Percentiles rank a stretch among this genome's conserved stretches.
phyloP scores from a whole-genome alignment of 2,113 vertebrate genomes.

The Camarhynchus parvulus region DNA sequence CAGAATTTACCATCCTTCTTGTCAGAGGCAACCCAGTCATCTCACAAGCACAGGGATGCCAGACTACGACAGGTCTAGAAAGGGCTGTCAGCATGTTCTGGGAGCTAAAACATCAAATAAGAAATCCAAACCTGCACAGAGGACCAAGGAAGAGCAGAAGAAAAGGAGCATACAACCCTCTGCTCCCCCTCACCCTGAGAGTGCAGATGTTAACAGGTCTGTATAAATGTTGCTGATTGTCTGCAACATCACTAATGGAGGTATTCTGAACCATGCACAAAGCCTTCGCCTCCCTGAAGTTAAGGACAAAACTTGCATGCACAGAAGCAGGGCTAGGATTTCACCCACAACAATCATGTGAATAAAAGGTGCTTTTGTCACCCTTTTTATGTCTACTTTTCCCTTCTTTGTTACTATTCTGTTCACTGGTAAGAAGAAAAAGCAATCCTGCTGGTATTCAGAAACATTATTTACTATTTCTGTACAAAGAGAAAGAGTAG shows the following conservation, averaged over 20 bases:
- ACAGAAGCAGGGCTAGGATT: not conserved
- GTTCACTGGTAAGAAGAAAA: conserved; percentile 23
- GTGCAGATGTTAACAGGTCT: not conserved
- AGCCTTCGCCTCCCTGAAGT: not conserved
- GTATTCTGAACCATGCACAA: not conserved
- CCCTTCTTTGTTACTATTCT: conserved; percentile 11
- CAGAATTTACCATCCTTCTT: not conserved
- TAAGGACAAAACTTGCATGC: not conserved
- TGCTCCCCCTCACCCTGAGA: fast-evolving
- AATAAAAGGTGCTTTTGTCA: conserved; percentile 39
- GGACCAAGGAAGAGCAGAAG: not conserved
- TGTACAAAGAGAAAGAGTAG: not conserved
- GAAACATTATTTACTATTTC: conserved; percentile 47
- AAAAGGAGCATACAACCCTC: not conserved
- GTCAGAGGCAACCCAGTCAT: not conserved
- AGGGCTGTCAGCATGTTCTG: not conserved
- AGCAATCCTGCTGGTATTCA: conserved; percentile 23
- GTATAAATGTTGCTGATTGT: not conserved
- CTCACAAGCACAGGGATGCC: not conserved
- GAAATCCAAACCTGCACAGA: not conserved
- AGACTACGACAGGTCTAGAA: not conserved
- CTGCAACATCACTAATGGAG: not conserved
- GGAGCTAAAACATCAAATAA: not conserved
- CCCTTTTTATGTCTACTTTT: not conserved
- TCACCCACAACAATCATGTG: not conserved